Conservation (phyloP, 2,113 vertebrate species). For the Zonotrichia leucophrys region DNA sequence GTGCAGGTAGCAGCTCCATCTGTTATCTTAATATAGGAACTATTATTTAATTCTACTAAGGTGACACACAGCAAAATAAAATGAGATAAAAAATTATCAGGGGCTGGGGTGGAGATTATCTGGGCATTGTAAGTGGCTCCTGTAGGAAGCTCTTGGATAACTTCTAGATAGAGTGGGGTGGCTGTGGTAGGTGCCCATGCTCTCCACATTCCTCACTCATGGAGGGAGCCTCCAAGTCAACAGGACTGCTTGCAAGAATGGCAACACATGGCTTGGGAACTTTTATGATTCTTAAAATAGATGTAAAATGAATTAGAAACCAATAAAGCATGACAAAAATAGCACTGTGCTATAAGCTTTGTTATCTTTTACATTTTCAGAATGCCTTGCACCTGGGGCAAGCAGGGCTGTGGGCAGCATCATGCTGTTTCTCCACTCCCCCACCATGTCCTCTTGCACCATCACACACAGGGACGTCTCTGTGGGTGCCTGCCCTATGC, state of each 20-base stretch:
- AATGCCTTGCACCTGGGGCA: not conserved
- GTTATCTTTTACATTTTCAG: not conserved
- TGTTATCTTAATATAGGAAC: not conserved
- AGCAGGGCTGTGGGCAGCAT: rapidly evolving
- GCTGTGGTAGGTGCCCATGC: rapidly evolving
- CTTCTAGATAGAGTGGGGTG: not conserved
- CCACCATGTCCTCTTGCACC: rapidly evolving
- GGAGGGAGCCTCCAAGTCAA: not conserved
- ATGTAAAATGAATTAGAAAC: not conserved
- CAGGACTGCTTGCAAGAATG: not conserved
- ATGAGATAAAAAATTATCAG: not conserved
- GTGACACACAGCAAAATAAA: not conserved
- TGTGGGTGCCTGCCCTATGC: rapidly evolving
- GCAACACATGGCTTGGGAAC: not conserved
- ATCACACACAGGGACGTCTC: not conserved
- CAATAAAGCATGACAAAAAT: not conserved
- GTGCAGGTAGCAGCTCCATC: not conserved
- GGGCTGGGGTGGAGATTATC: not conserved
- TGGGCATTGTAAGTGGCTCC: not conserved
- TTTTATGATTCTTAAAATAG: not conserved
- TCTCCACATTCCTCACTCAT: rapidly evolving
- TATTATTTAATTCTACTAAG: not conserved
- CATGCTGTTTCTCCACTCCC: not conserved
- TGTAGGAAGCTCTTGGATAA: not conserved
- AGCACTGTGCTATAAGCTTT: not conserved